phyloP scores from a whole-genome alignment of 2,888 invertebrate species.

The Ethmia dodecea region DNA sequence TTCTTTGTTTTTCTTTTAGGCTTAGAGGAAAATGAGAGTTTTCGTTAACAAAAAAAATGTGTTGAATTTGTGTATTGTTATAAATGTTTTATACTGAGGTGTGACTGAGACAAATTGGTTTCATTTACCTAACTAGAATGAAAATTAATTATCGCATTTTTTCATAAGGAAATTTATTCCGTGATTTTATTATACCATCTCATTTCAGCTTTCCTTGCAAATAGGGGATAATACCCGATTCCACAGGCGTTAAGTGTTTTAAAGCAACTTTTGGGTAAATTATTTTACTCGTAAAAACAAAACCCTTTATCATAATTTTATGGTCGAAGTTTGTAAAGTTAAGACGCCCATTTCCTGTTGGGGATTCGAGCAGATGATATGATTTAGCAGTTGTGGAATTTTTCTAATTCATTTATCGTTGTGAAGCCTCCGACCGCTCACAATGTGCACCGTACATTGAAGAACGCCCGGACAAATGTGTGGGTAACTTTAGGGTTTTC shows the following conservation, averaged over 20 bases:
- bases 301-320: conserved; percentile 70
- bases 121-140: conserved; percentile 47
- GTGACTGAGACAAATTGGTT: conserved; percentile 52
- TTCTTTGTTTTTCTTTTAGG: conserved; percentile 63
- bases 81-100: conserved; percentile 49
- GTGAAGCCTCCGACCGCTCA: conserved; percentile 16
- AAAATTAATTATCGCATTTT: conserved; percentile 40
- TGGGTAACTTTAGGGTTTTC: conserved; percentile 47
- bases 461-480: conserved; percentile 25
- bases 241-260: conserved; percentile 47
- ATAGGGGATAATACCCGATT: conserved; percentile 32
- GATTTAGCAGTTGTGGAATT: conserved; percentile 36
- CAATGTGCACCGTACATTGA: conserved; percentile 20
- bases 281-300: conserved; percentile 59
- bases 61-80: conserved; percentile 51
- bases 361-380: conserved; percentile 49
- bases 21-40: conserved; percentile 51
- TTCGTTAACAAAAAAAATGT: conserved; percentile 46
- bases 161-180: conserved; percentile 11
- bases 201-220: conserved; percentile 23
- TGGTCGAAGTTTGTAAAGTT: conserved; percentile 53
- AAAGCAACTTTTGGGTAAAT: conserved; percentile 50
- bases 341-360: conserved; percentile 55
- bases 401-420: conserved; percentile 33
- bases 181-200: conserved; percentile 8